Evolutionary conservation across 2,113 vertebrate species (phyloP).

Genomic region (Gadus macrocephalus): DNA sequence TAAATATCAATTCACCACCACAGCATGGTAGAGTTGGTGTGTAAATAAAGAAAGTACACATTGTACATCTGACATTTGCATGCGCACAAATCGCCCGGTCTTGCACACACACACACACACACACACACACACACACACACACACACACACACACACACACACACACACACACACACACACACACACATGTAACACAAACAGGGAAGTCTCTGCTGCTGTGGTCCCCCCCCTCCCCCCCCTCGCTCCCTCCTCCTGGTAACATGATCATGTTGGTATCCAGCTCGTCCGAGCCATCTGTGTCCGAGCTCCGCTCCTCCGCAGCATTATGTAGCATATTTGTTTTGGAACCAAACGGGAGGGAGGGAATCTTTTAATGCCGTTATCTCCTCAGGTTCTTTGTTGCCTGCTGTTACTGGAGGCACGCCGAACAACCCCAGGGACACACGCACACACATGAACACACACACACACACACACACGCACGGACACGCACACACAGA

Average conservation of each 20-base stretch:
- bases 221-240: neutral
- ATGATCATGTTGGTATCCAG: neutral
- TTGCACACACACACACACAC: neutral
- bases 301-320: slow-evolving; percentile 3
- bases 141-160: neutral
- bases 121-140: neutral
- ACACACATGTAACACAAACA: neutral
- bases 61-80: slow-evolving; percentile 27
- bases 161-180: neutral
- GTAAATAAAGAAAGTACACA: neutral
- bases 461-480: slow-evolving; percentile 7
- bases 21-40: slow-evolving; percentile 32
- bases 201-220: neutral
- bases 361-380: slow-evolving; percentile 26
- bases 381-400: slow-evolving; percentile 25
- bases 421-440: neutral
- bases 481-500: slow-evolving; percentile 5
- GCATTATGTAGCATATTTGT: slow-evolving; percentile 22
- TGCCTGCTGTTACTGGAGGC: slow-evolving; percentile 18
- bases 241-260: neutral
- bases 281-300: neutral
- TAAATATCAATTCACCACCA: slow-evolving; percentile 31
- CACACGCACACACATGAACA: neutral
- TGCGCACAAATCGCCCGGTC: neutral
- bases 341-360: slow-evolving; percentile 30